A percentile compares a stretch with the other conserved stretches of the same genome.
These are phyloP conservation scores for Rhizomys pruinosus DNA, from an alignment of 2,113 vertebrate species.

Conservation along the genomic window DNA sequence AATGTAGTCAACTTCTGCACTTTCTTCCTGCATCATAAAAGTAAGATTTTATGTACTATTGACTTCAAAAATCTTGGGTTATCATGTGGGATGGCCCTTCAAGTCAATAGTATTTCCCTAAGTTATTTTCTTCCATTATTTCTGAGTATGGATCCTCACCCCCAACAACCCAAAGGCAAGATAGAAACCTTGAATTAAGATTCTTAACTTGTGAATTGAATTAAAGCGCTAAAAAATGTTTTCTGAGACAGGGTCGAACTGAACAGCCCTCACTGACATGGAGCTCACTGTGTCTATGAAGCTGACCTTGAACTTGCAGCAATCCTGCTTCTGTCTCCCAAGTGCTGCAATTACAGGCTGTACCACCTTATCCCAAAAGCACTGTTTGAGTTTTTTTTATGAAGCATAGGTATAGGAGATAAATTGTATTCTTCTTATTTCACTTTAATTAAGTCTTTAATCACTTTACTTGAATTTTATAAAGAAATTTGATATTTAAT, in stretches of 20 bases:
- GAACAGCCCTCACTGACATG: neutral
- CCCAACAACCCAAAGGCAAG: neutral
- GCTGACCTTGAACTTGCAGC: neutral
- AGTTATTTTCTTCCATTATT: constrained; percentile 51
- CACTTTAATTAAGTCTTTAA: neutral
- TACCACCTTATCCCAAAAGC: neutral
- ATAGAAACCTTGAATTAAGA: constrained; percentile 31
- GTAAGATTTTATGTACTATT: neutral
- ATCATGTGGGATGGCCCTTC: neutral
- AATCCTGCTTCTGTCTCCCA: neutral
- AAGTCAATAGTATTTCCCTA: constrained; percentile 12
- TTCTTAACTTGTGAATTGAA: constrained; percentile 33
- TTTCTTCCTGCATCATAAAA: constrained; percentile 24
- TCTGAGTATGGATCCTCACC: constrained; percentile 7
- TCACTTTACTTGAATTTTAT: constrained; percentile 10
- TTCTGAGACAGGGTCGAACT: neutral
- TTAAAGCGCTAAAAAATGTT: constrained; percentile 1
- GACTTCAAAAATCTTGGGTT: neutral
- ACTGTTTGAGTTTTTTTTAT: constrained; percentile 35
- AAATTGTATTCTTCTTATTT: constrained; percentile 39
- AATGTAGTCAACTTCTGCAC: neutral
- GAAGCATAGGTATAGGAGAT: neutral
- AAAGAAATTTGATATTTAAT: constrained; percentile 47
- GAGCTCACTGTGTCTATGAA: neutral
- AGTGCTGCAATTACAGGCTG: neutral